A percentile compares a stretch with the other conserved stretches of the same genome.
Conservation (phyloP, 2,113 vertebrate species). For the Drymodes brunneopygia region DNA sequence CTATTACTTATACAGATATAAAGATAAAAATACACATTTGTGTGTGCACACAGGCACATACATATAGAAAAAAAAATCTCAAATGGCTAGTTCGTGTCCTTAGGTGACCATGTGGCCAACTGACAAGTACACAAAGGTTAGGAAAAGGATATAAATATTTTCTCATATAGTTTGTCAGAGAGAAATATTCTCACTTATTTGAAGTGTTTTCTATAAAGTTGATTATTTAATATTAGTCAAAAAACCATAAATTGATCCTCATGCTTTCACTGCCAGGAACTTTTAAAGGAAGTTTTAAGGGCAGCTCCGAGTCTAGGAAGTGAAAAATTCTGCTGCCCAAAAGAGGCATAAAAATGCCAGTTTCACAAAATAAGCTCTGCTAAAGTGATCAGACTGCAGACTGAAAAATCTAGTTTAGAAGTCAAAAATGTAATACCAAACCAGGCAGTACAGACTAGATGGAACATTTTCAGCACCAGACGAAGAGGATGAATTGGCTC, state of each 20-base stretch:
- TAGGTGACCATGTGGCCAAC: neutral
- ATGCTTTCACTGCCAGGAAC: neutral
- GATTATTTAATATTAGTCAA: neutral
- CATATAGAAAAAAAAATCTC: neutral
- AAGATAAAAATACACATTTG: neutral
- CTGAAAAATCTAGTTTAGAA: constrained; percentile 60
- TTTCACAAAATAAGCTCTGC: constrained; percentile 56
- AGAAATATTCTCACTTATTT: neutral
- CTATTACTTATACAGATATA: neutral
- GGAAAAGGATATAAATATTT: neutral
- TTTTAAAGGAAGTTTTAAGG: neutral
- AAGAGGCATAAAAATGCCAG: constrained; percentile 35
- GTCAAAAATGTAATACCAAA: constrained; percentile 48
- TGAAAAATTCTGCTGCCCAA: constrained; percentile 30
- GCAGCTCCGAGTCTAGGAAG: constrained; percentile 9
- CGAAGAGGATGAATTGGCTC: constrained; percentile 13
- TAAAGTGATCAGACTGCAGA: constrained; percentile 64
- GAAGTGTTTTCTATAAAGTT: neutral
- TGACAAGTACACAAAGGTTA: neutral
- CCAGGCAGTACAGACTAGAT: constrained; percentile 46
- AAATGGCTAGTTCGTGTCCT: neutral
- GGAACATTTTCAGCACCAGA: constrained; percentile 36
- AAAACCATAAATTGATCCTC: neutral
- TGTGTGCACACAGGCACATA: accelerated
- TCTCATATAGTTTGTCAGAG: neutral